Percentiles rank a stretch among this genome's conserved stretches.
Conservation (phyloP, 92 coral and sea anemone genomes). For the Hydrozoanthus gracilis region DNA sequence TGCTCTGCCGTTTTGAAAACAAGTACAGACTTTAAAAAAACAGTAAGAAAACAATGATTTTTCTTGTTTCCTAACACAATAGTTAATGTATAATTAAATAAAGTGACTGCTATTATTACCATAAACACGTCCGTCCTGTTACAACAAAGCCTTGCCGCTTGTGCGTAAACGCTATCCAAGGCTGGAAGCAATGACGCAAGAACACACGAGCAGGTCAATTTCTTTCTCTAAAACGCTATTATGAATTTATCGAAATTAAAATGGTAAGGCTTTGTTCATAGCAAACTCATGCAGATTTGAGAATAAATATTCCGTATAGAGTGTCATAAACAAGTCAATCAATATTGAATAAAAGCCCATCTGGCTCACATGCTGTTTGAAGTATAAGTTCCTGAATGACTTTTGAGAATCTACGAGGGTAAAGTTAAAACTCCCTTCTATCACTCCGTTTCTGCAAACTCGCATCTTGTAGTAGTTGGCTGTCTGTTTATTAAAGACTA, state of each 20-base stretch:
- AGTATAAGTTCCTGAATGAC: neutral
- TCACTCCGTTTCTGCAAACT: neutral
- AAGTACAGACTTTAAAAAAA: conserved; percentile 29
- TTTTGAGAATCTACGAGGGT: neutral
- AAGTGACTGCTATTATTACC: neutral
- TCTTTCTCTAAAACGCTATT: neutral
- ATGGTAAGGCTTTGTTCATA: conserved; percentile 3
- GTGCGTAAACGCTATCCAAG: neutral
- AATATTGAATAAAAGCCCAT: conserved; percentile 14
- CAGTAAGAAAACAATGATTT: conserved; percentile 16
- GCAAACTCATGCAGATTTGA: conserved; percentile 18
- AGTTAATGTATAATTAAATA: conserved; percentile 16
- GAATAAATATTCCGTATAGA: conserved; percentile 6
- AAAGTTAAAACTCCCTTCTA: neutral
- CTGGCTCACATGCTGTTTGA: conserved; percentile 16
- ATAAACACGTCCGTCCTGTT: conserved; percentile 1
- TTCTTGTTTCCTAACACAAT: neutral
- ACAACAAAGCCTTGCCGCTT: neutral
- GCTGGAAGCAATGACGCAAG: neutral
- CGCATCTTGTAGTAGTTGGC: neutral
- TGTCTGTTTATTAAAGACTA: neutral
- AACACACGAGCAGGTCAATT: neutral
- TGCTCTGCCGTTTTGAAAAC: conserved; percentile 38
- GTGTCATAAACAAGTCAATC: conserved; percentile 9
- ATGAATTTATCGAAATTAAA: neutral